Evolutionary conservation across 2,113 vertebrate species (phyloP), one percentile per base, ranked within the genome.

Genomic region (Marmota monax): DNA sequence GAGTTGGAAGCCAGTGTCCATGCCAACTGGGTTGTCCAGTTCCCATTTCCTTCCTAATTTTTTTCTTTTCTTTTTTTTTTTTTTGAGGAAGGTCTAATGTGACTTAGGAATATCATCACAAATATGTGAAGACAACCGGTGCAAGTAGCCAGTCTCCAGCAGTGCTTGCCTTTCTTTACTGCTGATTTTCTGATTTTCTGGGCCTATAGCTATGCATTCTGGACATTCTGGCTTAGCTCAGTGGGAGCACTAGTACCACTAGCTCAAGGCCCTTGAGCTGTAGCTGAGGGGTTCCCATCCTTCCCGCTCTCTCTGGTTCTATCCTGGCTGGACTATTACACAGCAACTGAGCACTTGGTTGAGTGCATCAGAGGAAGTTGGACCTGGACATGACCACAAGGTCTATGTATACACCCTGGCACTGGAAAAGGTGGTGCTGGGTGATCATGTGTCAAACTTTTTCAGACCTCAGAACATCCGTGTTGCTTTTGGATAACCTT

Each of bases 171-270:
- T 84, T 89, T 63, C 48, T 73, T 88, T 84, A 20, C 25, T 69
- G 17, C 34, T 88, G 76, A 78, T 58, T 65, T 73, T 72, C 82
- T 91, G 70, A 78, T 56, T 65, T 73, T 72, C 82, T 91, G 70
- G 42, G 67, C 63, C 61, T 34, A 25, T 0, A 83, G 74, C 37
- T 22, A 73, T 16, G 61, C 32, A 73, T 42, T 42, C 42, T 25
- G 20, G 7, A 37, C 25, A 45, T 63, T 74, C 32, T 74, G 20
- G 53, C 48, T 72, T 61, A 78, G 39, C 23, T 18, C n/a, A 27
- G 48, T 2, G 11, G n/a, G 9, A 88, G 18, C 23, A 37, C 23
- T 25, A 7, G 1, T 16, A 27, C 7, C 48, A 37, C 14, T 39
- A 73, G 74, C 32, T n/a, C 42, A 51, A 8, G 10, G n/a, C 22